These are phyloP conservation scores for Rachycentron canadum DNA, from an alignment of 2,797 vertebrate genomes.

Conservation along the genomic window DNA sequence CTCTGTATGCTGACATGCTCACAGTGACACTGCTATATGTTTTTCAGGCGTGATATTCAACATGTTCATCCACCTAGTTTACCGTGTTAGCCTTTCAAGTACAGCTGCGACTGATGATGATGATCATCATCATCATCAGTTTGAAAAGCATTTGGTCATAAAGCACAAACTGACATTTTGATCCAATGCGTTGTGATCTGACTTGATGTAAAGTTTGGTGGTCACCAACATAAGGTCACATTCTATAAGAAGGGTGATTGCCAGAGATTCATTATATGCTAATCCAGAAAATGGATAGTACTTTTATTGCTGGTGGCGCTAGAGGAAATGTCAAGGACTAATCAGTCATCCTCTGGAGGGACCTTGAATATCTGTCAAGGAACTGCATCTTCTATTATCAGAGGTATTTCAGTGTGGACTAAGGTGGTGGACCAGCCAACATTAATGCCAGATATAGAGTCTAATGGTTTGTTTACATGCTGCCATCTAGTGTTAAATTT, in stretches of 20 bases:
- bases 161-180: constrained; percentile 6
- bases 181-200: neutral
- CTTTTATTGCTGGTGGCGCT: neutral
- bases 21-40: neutral
- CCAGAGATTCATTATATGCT: neutral
- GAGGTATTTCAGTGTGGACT: constrained; percentile 8
- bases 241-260: neutral
- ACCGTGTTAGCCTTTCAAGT: neutral
- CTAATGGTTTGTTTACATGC: constrained; percentile 40
- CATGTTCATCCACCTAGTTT: neutral
- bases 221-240: neutral
- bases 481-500: constrained; percentile 67
- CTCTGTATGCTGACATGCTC: neutral
- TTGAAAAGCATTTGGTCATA: neutral
- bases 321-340: neutral
- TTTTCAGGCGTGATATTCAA: constrained; percentile 8
- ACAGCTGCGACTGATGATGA: neutral
- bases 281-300: neutral
- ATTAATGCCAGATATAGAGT: neutral
- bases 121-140: constrained; percentile 8
- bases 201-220: accelerated
- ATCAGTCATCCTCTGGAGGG: neutral
- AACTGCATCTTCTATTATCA: neutral
- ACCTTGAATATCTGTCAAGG: neutral
- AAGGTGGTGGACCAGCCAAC: neutral